Evolutionary conservation across 2,797 vertebrate species (phyloP).

Genomic region (Denticeps clupeoides): DNA sequence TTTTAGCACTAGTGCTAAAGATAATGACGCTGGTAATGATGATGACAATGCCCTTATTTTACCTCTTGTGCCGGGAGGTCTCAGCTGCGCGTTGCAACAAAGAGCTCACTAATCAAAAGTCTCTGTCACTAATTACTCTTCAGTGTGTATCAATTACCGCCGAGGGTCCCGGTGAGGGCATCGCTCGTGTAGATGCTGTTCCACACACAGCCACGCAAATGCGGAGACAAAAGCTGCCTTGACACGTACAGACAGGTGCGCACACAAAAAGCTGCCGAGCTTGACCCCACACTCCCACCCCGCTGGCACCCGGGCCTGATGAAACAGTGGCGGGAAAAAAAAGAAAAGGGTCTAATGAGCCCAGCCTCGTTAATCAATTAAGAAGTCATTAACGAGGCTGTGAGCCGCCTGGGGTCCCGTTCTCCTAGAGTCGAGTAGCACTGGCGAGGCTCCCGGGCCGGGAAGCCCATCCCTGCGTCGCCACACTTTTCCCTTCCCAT

Average conservation of each 20-base stretch:
- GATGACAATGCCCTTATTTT: constrained; percentile 16
- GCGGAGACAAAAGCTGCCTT: background rate
- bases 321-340: constrained; percentile 42
- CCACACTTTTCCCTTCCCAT: background rate
- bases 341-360: constrained; percentile 42
- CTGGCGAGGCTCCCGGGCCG: constrained; percentile 38
- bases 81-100: constrained; percentile 6
- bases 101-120: constrained; percentile 48
- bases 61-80: constrained; percentile 17
- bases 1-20: constrained; percentile 22
- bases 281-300: background rate
- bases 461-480: background rate
- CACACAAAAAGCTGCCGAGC: constrained; percentile 20
- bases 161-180: constrained; percentile 42
- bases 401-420: constrained; percentile 42
- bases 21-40: constrained; percentile 19
- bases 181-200: background rate
- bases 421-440: constrained; percentile 13
- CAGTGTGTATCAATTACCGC: constrained; percentile 56
- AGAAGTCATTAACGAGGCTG: constrained; percentile 42
- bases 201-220: background rate
- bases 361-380: constrained; percentile 51
- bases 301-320: constrained; percentile 20
- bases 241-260: constrained; percentile 3
- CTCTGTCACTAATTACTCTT: constrained; percentile 56